These are phyloP conservation scores for Ischnus inquisitorius DNA, from an alignment of 2,888 invertebrate genomes.

Conservation along the genomic window DNA sequence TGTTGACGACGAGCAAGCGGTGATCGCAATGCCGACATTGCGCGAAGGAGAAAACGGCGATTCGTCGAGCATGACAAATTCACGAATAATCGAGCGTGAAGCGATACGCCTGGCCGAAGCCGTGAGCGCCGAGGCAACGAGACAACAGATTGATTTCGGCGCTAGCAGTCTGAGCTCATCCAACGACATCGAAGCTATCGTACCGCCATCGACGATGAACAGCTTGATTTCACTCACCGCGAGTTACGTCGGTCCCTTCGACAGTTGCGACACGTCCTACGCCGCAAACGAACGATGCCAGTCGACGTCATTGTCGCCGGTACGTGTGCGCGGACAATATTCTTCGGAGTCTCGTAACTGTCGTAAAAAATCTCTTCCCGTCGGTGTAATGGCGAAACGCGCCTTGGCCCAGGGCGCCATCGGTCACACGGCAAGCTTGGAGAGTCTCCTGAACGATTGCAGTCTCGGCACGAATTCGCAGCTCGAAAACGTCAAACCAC, in stretches of 20 bases:
- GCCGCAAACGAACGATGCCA: slow-evolving; percentile 73
- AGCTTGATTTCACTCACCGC: slow-evolving; percentile 88
- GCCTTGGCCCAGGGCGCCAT: slow-evolving; percentile 88
- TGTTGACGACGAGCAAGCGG: slow-evolving; percentile 81
- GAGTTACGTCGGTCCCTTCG: slow-evolving; percentile 82
- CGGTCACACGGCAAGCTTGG: slow-evolving; percentile 87
- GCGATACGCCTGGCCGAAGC: slow-evolving; percentile 90
- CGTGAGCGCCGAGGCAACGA: slow-evolving; percentile 86
- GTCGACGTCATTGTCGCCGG: slow-evolving; percentile 77
- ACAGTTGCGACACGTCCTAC: slow-evolving; percentile 70
- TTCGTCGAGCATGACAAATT: slow-evolving; percentile 89
- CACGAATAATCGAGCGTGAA: slow-evolving; percentile 91
- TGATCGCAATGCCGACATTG: slow-evolving; percentile 68
- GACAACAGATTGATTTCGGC: slow-evolving; percentile 69
- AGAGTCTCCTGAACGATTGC: slow-evolving; percentile 88
- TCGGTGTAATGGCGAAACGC: slow-evolving; percentile 90
- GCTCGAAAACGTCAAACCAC: slow-evolving; percentile 93
- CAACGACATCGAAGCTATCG: slow-evolving; percentile 91
- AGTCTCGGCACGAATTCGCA: slow-evolving; percentile 88
- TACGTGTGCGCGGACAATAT: slow-evolving; percentile 66
- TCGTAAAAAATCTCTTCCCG: slow-evolving; percentile 90
- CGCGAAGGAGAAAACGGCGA: slow-evolving; percentile 76
- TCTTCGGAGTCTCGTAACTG: slow-evolving; percentile 66
- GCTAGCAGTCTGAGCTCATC: slow-evolving; percentile 84
- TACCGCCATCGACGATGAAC: slow-evolving; percentile 92